These are phyloP conservation scores for Alcedo atthis DNA, from an alignment of 2,797 vertebrate species.

Conservation along the genomic window DNA sequence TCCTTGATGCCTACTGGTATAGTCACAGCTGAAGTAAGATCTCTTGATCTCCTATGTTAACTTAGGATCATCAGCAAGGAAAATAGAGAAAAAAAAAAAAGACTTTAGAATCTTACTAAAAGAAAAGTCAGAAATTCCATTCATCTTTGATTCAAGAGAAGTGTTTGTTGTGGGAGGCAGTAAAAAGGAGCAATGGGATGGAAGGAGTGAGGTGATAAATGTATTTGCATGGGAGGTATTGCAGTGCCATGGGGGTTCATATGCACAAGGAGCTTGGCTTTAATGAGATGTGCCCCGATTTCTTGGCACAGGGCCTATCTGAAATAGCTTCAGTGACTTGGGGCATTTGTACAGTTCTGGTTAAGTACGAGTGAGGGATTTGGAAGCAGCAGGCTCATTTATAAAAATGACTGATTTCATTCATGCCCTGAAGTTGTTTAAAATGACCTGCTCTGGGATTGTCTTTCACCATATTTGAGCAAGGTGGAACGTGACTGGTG, in stretches of 20 bases:
- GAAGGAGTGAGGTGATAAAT: neutral
- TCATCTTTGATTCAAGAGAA: neutral
- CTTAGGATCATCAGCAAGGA: neutral
- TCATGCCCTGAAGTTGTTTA: neutral
- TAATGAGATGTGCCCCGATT: neutral
- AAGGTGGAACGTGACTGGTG: neutral
- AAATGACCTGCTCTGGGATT: neutral
- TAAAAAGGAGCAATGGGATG: neutral
- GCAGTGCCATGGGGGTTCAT: slow-evolving; percentile 40
- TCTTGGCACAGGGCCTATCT: slow-evolving; percentile 9
- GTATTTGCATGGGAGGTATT: slow-evolving; percentile 51
- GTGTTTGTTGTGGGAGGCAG: neutral
- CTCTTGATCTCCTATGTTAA: neutral
- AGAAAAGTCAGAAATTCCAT: neutral
- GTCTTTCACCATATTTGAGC: neutral
- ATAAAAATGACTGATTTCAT: neutral
- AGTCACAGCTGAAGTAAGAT: neutral
- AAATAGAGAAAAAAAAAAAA: neutral
- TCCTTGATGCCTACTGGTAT: neutral
- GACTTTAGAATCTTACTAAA: neutral
- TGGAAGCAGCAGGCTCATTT: neutral
- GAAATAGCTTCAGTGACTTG: neutral
- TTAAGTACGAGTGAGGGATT: neutral
- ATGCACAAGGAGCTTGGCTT: slow-evolving; percentile 21
- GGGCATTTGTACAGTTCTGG: neutral